These are phyloP conservation scores for Tauraco erythrolophus DNA, from an alignment of 2,113 vertebrate genomes.

Conservation along the genomic window DNA sequence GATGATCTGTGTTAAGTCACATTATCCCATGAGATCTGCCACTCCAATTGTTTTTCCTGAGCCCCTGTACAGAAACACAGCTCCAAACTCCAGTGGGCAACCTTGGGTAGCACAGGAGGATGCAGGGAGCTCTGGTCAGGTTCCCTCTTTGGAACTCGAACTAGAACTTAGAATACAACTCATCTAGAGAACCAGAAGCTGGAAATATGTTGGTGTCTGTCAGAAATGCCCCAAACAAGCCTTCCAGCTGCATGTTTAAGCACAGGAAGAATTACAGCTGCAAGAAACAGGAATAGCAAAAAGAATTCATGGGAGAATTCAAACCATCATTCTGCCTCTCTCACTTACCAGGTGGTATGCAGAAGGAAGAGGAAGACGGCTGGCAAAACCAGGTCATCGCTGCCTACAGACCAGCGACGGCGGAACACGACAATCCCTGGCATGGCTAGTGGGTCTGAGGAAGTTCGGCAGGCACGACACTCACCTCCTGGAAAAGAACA, in stretches of 20 bases:
- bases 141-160: not conserved
- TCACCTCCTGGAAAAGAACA: conserved; percentile 68
- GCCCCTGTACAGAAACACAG: not conserved
- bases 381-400: conserved; percentile 99
- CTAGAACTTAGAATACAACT: not conserved
- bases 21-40: not conserved
- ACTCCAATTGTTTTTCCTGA: not conserved
- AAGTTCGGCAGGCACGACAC: conserved; percentile 69
- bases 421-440: conserved; percentile 99
- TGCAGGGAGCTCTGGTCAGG: not conserved
- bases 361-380: conserved; percentile 97
- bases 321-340: not conserved
- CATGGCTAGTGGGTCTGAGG: conserved; percentile 80
- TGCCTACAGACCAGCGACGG: conserved; percentile 99
- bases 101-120: not conserved
- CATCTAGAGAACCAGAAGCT: not conserved
- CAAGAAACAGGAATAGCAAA: not conserved
- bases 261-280: not conserved
- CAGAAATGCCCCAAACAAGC: not conserved
- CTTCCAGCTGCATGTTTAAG: not conserved
- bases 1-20: not conserved
- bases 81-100: not conserved
- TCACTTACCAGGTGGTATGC: conserved; percentile 93
- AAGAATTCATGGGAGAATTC: not conserved
- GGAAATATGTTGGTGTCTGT: not conserved